Evolutionary conservation across 2,113 vertebrate species (phyloP).

Genomic region (Sander lucioperca): DNA sequence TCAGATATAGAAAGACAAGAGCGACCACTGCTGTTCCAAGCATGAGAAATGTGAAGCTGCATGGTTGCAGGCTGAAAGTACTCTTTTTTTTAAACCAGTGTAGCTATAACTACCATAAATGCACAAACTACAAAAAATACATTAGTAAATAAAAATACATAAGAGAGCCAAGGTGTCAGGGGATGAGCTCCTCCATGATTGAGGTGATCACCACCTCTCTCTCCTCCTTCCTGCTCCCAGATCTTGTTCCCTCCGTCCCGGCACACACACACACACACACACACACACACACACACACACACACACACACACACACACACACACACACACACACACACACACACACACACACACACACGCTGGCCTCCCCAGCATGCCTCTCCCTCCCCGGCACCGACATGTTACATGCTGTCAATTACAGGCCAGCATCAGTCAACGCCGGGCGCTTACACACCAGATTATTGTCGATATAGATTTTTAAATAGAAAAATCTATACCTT

Average conservation of each 20-base stretch:
- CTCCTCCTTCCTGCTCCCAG: slow-evolving; percentile 19
- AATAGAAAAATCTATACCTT: slow-evolving; percentile 90
- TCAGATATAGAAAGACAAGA: slow-evolving; percentile 41
- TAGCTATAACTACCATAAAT: too few species aligned
- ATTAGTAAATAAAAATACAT: not conserved
- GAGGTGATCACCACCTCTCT: slow-evolving; percentile 33
- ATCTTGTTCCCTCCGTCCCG: slow-evolving; percentile 35
- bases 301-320: slow-evolving; percentile 36
- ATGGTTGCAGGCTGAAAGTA: slow-evolving; percentile 6
- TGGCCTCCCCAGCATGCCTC: slow-evolving; percentile 41
- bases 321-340: slow-evolving; percentile 41
- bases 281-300: slow-evolving; percentile 40
- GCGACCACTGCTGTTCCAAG: slow-evolving; percentile 60
- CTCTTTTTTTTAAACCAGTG: not conserved
- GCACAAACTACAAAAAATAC: not conserved
- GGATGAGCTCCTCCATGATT: slow-evolving; percentile 17
- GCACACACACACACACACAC: slow-evolving; percentile 38
- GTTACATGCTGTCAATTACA: slow-evolving; percentile 84
- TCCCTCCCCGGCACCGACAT: slow-evolving; percentile 59
- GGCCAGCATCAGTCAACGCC: slow-evolving; percentile 78
- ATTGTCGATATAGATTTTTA: slow-evolving; percentile 89
- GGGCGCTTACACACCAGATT: slow-evolving; percentile 86
- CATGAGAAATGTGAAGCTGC: slow-evolving; percentile 8
- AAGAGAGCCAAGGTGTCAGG: not conserved
- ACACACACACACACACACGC: slow-evolving; percentile 26